phyloP scores from a whole-genome alignment of 2,888 invertebrate species.

The Drosophila histrio region DNA sequence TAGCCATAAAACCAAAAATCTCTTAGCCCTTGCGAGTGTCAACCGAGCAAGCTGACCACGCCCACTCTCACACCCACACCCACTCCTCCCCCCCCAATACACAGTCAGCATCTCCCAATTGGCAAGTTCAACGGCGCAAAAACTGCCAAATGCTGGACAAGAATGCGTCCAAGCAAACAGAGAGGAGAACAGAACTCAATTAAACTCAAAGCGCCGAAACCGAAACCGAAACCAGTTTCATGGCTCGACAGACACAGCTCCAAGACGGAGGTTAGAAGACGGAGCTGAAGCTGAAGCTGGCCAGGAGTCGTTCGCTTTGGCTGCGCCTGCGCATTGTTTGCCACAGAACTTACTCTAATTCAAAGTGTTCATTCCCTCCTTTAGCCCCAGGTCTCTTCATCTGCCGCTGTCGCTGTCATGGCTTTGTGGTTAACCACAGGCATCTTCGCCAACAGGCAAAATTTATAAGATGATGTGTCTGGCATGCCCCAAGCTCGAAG shows the following conservation, averaged over 20 bases:
- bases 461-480: slow-evolving; percentile 77
- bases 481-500: slow-evolving; percentile 25
- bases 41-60: slow-evolving; percentile 16
- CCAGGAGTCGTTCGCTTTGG: slow-evolving; percentile 14
- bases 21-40: slow-evolving; percentile 38
- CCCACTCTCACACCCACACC: slow-evolving; percentile 8
- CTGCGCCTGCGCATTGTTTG: slow-evolving; percentile 53
- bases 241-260: slow-evolving; percentile 30
- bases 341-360: slow-evolving; percentile 53
- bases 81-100: not conserved
- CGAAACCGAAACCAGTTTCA: slow-evolving; percentile 46
- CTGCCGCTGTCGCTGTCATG: slow-evolving; percentile 5
- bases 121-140: slow-evolving; percentile 53
- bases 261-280: slow-evolving; percentile 5
- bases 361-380: slow-evolving; percentile 28
- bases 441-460: slow-evolving; percentile 68
- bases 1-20: slow-evolving; percentile 29
- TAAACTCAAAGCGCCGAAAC: slow-evolving; percentile 57
- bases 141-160: slow-evolving; percentile 46
- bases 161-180: slow-evolving; percentile 45
- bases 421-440: slow-evolving; percentile 72
- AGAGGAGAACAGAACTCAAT: slow-evolving; percentile 49
- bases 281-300: not conserved
- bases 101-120: slow-evolving; percentile 6
- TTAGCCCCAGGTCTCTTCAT: not conserved